Percentiles rank a stretch among this genome's conserved stretches.
These are phyloP conservation scores for Cylloceria caligata DNA, from an alignment of 2,888 invertebrate genomes.

Conservation along the genomic window DNA sequence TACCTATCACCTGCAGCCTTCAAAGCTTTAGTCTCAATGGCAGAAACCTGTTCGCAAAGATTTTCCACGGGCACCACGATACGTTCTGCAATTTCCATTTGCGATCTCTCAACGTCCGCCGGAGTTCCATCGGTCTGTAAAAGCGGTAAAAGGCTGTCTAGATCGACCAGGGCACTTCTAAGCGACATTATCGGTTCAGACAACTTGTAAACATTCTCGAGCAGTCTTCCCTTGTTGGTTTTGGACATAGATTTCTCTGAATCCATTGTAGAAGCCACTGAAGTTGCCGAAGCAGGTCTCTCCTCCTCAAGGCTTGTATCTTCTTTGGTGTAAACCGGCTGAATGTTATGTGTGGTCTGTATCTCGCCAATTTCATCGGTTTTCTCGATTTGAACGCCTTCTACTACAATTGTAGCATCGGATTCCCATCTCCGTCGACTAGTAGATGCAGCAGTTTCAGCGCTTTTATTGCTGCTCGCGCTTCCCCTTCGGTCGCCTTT, in stretches of 20 bases:
- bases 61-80: constrained; percentile 78
- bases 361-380: constrained; percentile 40
- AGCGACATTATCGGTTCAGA: constrained; percentile 76
- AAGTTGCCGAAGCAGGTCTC: constrained; percentile 45
- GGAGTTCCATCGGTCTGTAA: constrained; percentile 62
- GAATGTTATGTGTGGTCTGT: constrained; percentile 33
- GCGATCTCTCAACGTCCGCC: constrained; percentile 70
- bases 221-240: constrained; percentile 75
- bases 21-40: constrained; percentile 78
- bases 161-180: constrained; percentile 75
- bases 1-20: constrained; percentile 76
- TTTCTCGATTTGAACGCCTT: constrained; percentile 60
- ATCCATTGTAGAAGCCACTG: constrained; percentile 58
- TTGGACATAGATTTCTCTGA: constrained; percentile 72
- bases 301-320: constrained; percentile 37
- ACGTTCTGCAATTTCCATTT: constrained; percentile 73
- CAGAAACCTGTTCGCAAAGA: constrained; percentile 78
- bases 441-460: constrained; percentile 41
- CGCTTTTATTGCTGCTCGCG: constrained; percentile 56
- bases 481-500: constrained; percentile 61
- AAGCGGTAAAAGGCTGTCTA: constrained; percentile 70
- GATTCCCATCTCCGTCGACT: constrained; percentile 58
- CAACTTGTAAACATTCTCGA: constrained; percentile 74
- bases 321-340: constrained; percentile 41
- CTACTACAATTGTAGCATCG: constrained; percentile 63